A percentile compares a stretch with the other conserved stretches of the same genome.
Conservation (phyloP, 1,140 invertebrate species). For the Ganaspis sp. region DNA sequence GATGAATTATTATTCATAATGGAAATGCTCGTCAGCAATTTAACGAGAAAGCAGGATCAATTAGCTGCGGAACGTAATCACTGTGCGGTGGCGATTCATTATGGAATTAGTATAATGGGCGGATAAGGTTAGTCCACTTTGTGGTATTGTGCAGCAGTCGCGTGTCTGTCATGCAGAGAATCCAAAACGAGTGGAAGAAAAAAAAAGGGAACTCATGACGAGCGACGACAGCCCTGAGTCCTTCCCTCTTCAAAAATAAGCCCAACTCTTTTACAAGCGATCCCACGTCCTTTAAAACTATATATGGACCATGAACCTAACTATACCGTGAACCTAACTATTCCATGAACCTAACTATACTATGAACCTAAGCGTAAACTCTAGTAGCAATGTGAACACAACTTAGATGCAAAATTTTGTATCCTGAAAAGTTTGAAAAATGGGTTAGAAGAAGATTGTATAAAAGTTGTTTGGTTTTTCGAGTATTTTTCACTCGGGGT, state of each 20-base stretch:
- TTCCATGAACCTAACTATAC: too few relatives aligned
- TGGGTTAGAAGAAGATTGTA: too few relatives aligned
- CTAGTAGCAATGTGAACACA: too few relatives aligned
- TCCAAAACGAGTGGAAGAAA: not conserved
- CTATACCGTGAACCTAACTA: too few relatives aligned
- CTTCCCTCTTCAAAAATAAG: not conserved
- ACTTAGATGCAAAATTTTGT: too few relatives aligned
- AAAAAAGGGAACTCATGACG: not conserved
- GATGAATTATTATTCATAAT: constrained; percentile 20
- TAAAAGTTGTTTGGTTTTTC: too few relatives aligned
- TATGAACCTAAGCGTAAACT: too few relatives aligned
- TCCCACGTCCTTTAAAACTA: not conserved
- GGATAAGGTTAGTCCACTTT: constrained; percentile 20
- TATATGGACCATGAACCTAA: too few relatives aligned
- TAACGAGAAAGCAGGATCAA: constrained; percentile 21
- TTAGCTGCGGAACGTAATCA: constrained; percentile 16
- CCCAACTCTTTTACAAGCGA: not conserved
- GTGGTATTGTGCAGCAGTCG: constrained; percentile 8
- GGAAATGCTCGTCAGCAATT: not conserved
- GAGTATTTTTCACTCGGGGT: too few relatives aligned
- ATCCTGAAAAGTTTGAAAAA: too few relatives aligned
- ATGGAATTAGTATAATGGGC: constrained; percentile 26
- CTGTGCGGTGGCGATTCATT: constrained; percentile 3
- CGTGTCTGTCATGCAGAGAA: not conserved
- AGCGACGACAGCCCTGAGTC: not conserved